Evolutionary conservation across 2,888 invertebrate genomes (phyloP).

Genomic region (Odontocolon sp.): DNA sequence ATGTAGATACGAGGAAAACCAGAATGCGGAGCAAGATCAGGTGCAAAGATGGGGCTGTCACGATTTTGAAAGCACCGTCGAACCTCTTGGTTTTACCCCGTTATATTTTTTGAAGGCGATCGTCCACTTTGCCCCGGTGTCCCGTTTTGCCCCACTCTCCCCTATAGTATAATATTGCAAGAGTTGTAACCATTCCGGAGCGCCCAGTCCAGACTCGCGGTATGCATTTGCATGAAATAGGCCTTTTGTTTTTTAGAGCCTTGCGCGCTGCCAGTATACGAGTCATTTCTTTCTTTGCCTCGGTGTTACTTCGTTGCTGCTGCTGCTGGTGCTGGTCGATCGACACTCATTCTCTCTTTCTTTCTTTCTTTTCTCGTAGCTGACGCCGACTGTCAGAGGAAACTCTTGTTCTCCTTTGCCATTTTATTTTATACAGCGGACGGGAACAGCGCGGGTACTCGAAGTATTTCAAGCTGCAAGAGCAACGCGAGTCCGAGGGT

Average conservation of each 20-base stretch:
- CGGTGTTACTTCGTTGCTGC: slow-evolving; percentile 14
- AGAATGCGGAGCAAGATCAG: too few species aligned
- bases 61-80: too few species aligned
- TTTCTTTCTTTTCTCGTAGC: slow-evolving; percentile 1
- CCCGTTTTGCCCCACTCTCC: not conserved
- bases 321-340: slow-evolving; percentile 39
- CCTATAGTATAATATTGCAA: not conserved
- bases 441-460: slow-evolving; percentile 29
- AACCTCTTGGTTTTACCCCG: too few species aligned
- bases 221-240: slow-evolving; percentile 63
- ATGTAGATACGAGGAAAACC: too few species aligned
- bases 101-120: too few species aligned
- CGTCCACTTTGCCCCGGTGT: slow-evolving; percentile 42
- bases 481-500: slow-evolving; percentile 22
- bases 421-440: slow-evolving; percentile 47
- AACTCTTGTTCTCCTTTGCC: slow-evolving; percentile 45
- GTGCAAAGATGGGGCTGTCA: too few species aligned
- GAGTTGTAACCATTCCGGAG: slow-evolving; percentile 27
- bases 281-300: slow-evolving; percentile 52
- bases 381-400: slow-evolving; percentile 56
- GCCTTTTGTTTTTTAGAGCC: slow-evolving; percentile 52
- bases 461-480: slow-evolving; percentile 49
- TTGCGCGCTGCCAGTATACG: slow-evolving; percentile 36
- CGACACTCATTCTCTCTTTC: slow-evolving; percentile 23
- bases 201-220: slow-evolving; percentile 45